A percentile compares a stretch with the other conserved stretches of the same genome.
Conservation (phyloP, 2,888 invertebrate species). For the Dynastes hyllus region DNA sequence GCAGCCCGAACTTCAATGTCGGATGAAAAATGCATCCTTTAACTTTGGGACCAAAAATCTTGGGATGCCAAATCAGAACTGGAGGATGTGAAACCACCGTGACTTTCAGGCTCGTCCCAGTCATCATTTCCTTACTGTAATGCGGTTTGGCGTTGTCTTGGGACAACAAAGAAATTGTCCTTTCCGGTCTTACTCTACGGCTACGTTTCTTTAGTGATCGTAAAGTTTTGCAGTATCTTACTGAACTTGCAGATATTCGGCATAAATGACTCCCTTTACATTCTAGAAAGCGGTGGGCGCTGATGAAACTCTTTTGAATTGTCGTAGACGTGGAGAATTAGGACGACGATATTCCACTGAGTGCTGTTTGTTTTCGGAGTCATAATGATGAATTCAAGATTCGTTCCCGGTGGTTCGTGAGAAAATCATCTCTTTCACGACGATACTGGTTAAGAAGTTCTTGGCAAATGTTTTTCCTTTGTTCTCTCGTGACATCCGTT, state of each 20-base stretch:
- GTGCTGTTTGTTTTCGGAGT: background rate
- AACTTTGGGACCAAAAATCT: no score
- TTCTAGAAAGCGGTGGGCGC: background rate
- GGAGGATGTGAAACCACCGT: no score
- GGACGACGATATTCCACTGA: slow-evolving; percentile 10
- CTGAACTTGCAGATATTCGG: no score
- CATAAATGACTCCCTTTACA: background rate
- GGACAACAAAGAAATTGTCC: background rate
- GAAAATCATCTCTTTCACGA: no score
- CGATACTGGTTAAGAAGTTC: background rate
- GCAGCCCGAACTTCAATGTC: no score
- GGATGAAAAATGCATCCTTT: no score
- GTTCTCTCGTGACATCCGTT: background rate
- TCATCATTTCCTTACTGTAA: background rate
- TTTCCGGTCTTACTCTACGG: background rate
- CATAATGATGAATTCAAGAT: background rate
- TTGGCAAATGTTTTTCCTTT: background rate
- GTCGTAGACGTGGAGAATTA: background rate
- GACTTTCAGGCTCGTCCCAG: no score
- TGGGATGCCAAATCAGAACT: no score
- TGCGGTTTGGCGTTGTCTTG: background rate
- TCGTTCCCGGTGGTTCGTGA: background rate
- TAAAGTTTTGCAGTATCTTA: background rate
- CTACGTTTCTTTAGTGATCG: background rate
- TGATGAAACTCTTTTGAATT: background rate